Evolutionary conservation across 2,113 vertebrate species (phyloP).

Genomic region (Saiga tatarica): DNA sequence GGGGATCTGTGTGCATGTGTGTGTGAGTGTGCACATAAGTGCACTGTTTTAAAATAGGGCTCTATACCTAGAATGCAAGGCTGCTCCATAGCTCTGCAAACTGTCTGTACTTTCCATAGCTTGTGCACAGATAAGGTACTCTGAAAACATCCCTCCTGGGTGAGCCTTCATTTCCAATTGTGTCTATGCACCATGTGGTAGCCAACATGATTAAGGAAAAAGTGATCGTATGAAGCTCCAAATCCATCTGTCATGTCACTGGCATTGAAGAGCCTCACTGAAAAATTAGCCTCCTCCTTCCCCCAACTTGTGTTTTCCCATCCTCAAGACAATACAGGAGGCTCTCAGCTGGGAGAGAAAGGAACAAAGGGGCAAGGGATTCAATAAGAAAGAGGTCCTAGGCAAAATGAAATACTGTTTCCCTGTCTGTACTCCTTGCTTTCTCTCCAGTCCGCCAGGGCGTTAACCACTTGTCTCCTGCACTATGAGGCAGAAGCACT

Average conservation of each 20-base stretch:
- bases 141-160: slow-evolving; percentile 21
- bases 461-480: slow-evolving; percentile 66
- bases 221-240: slow-evolving; percentile 50
- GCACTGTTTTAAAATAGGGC: neutral
- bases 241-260: slow-evolving; percentile 65
- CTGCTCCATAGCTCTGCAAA: neutral
- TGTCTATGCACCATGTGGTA: slow-evolving; percentile 36
- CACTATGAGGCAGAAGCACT: neutral
- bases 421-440: slow-evolving; percentile 39
- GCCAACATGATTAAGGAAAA: slow-evolving; percentile 53
- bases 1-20: neutral
- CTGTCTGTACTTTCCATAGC: neutral
- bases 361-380: slow-evolving; percentile 66
- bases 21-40: neutral
- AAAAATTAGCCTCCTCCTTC: slow-evolving; percentile 64
- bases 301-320: slow-evolving; percentile 50
- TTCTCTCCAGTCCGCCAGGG: neutral
- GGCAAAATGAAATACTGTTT: slow-evolving; percentile 73
- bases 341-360: slow-evolving; percentile 40
- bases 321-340: slow-evolving; percentile 46
- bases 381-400: slow-evolving; percentile 67
- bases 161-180: slow-evolving; percentile 58
- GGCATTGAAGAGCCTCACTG: slow-evolving; percentile 42
- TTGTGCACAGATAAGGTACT: slow-evolving; percentile 9
- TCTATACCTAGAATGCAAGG: neutral